Percentiles rank a stretch among this genome's conserved stretches.
Evolutionary conservation across 1,140 invertebrate genomes (phyloP).

Genomic region (Calliphora vicina): DNA sequence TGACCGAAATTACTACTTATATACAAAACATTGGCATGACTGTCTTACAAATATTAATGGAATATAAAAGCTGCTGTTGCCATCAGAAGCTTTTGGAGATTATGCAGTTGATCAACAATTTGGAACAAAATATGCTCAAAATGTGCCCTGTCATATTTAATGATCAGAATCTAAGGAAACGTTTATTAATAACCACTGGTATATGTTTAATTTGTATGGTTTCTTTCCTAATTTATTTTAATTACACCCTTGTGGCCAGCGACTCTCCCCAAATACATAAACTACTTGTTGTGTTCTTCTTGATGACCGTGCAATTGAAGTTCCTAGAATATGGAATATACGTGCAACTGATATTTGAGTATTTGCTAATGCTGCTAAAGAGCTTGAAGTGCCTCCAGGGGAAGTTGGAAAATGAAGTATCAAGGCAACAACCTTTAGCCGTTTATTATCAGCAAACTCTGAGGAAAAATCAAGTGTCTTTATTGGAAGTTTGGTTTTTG

Average conservation of each 20-base stretch:
- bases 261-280: background rate
- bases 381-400: background rate
- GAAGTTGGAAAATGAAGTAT: background rate
- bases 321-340: background rate
- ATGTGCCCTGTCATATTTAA: too few relatives aligned
- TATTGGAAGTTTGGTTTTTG: background rate
- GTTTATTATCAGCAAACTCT: background rate
- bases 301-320: background rate
- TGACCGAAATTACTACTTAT: background rate
- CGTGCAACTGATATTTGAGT: background rate
- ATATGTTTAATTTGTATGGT: background rate
- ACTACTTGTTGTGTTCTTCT: background rate
- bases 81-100: background rate
- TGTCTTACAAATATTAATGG: background rate
- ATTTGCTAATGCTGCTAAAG: background rate
- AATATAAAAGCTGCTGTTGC: background rate
- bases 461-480: background rate
- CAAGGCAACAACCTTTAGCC: background rate
- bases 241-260: background rate
- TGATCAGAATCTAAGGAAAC: background rate
- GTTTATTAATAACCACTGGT: background rate
- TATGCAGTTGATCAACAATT: background rate
- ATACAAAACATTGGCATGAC: background rate
- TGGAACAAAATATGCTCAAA: background rate
- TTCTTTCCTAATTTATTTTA: background rate